phyloP scores from a whole-genome alignment of 2,888 invertebrate genomes.

The Itoplectis maculator region DNA sequence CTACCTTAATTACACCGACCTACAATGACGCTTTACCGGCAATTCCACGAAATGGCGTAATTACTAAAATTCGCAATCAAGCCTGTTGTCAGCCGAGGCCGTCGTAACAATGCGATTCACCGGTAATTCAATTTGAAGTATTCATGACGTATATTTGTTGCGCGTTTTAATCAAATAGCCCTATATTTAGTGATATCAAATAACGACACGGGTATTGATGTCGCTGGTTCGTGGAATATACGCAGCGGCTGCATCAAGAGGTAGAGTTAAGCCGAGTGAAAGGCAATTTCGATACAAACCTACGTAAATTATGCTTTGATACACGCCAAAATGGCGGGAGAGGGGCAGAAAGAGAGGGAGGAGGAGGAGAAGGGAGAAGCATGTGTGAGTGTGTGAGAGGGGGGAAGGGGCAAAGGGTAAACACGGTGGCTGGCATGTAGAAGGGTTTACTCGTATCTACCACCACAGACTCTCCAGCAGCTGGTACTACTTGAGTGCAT shows the following conservation, averaged over 20 bases:
- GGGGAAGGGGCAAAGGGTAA: constrained; percentile 45
- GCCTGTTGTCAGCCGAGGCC: too few species aligned
- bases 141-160: background rate
- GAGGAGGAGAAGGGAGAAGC: background rate
- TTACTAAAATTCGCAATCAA: background rate
- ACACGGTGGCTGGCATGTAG: constrained; percentile 56
- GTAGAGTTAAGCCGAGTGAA: constrained; percentile 31
- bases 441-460: constrained; percentile 59
- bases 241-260: background rate
- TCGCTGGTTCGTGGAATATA: background rate
- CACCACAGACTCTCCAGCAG: constrained; percentile 8
- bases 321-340: constrained; percentile 38
- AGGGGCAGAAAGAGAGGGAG: background rate
- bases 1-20: too few species aligned
- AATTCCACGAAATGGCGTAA: too few species aligned
- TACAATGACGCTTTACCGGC: background rate
- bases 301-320: constrained; percentile 63
- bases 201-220: background rate
- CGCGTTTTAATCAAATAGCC: background rate
- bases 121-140: background rate
- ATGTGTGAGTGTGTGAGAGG: too few species aligned
- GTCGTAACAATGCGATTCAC: background rate
- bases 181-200: background rate
- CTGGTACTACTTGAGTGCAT: constrained; percentile 49
- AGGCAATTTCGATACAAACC: constrained; percentile 53